Percentiles rank a stretch among this genome's conserved stretches.
Conservation (phyloP, 2,113 vertebrate species). For the Scomber colias region DNA sequence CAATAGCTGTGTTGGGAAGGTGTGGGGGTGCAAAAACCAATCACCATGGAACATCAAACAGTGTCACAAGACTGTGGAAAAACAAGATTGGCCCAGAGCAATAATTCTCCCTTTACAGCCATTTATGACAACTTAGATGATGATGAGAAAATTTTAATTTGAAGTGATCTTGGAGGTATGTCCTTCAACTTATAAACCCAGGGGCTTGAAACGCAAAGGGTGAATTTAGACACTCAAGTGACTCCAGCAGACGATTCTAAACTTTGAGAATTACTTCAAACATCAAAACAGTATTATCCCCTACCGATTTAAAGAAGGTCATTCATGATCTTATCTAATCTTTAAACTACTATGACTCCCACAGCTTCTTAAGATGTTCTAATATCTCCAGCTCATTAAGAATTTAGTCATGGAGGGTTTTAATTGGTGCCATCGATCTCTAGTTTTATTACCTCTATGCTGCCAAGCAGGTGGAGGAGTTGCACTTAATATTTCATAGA, state of each 20-base stretch:
- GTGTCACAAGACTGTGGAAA: constrained; percentile 45
- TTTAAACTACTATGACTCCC: constrained; percentile 23
- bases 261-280: constrained; percentile 39
- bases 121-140: constrained; percentile 55
- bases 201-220: not conserved
- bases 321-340: constrained; percentile 31
- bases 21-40: constrained; percentile 24
- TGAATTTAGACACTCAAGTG: constrained; percentile 17
- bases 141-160: constrained; percentile 48
- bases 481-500: not conserved
- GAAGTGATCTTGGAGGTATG: constrained; percentile 44
- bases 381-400: constrained; percentile 25
- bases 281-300: constrained; percentile 35
- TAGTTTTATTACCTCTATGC: constrained; percentile 19
- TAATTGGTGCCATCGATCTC: constrained; percentile 36
- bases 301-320: constrained; percentile 41
- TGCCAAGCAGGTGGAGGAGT: not conserved
- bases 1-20: not conserved
- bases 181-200: constrained; percentile 47
- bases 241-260: constrained; percentile 18
- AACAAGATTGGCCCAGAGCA: constrained; percentile 52
- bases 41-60: constrained; percentile 47
- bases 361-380: constrained; percentile 7
- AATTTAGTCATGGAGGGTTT: constrained; percentile 35
- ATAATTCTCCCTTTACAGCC: constrained; percentile 62